Base-by-base conservation (phyloP, 53 echinoderm and acorn worm species). In the Patiria pectinifera region DNA sequence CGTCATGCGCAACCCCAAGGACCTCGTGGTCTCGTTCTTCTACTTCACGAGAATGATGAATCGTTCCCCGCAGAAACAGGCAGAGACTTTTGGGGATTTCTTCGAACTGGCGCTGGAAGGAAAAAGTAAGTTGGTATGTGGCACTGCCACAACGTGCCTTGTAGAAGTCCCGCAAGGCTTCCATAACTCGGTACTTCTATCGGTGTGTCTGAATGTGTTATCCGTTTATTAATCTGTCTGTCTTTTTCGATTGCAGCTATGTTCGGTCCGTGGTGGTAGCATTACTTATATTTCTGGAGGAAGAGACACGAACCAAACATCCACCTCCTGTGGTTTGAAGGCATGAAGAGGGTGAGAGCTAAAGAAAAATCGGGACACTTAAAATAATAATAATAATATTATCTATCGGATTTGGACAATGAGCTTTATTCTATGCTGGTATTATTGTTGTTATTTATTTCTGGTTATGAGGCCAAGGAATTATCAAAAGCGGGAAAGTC, bases 1-100 rank as follows among this genome's bases (percentile, higher is more conserved):
- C 92, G 78, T 92, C 76, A 49, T 85, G 24, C 72, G 92, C 19
- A 85, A 92, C 72, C 92, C 92, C 18, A 92, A 92, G 26, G 92
- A 92, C 63, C 47, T 92, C 18, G 59, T 53, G 3, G 92, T 92
- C 11, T 92, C 92, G 4, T 85, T 62, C 45, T 92, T 47, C 48
- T 62, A 92, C 45, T 89, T 92, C 61, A 44, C 3, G 11, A 91
- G 83, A 71, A 72, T 83, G 35, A 2, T 87, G 3, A 21, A 59
- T 0, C 53, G 53, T 8, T 53, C 53, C 53, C 77, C 58, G 2
- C 4, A 18, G 58, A 72, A 22, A 18, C 25, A 35, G 9, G 26
- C 44, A 2, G 77, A 87, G 59, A 13, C 77, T 2, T 62, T 76
- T 24, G 61, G 78, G 10, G 48, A 76, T 48, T 58, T 76, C 59